Evolutionary conservation across 2,113 vertebrate species (phyloP), one percentile per base, ranked within the genome.

Genomic region (Pygoscelis adeliae): DNA sequence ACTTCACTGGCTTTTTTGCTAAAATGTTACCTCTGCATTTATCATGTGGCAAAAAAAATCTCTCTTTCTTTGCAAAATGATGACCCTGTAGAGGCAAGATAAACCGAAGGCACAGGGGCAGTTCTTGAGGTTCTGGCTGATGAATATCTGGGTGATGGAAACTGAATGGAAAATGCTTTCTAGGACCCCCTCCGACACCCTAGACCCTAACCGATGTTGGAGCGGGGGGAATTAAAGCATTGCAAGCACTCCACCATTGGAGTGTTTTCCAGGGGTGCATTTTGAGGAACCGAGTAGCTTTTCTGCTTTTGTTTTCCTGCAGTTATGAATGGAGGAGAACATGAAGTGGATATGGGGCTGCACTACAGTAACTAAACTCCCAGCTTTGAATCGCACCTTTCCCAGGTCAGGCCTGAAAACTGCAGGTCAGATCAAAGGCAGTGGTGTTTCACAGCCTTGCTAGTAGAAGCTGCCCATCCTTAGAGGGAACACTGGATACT

Each of bases 261-360:
- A 62, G 26, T 18, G 20, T 27, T 77, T 50, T 26, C 53, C 50
- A 29, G 11, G 10, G 47, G 5, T 36, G 70, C 26, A 15, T 56
- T 95, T 40, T 59, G 52, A 79, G 38, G 56, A 34, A 23, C 13
- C 4, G 7, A 40, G n/a, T 2, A 72, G 53, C 46, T 90, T 79
- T 70, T 59, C 49, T 47, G 61, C 32, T 67, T 76, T 85, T 70
- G 19, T 62, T 90, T 76, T 72, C 46, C 32, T 42, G 50, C 25
- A 53, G 38, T 42, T 69, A 18, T 0, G 47, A 53, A 32, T 1
- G 0, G 53, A 71, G 34, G 13, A 23, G 3, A 34, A 7, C 18
- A 2, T 1, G 18, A 11, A 66, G 8, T 5, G 34, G 21, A 0
- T 11, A 4, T 0, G 7, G 59, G 59, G 87, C 15, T 70, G 69